phyloP scores from a whole-genome alignment of 2,113 vertebrate genomes.

The Anoplopoma fimbria region DNA sequence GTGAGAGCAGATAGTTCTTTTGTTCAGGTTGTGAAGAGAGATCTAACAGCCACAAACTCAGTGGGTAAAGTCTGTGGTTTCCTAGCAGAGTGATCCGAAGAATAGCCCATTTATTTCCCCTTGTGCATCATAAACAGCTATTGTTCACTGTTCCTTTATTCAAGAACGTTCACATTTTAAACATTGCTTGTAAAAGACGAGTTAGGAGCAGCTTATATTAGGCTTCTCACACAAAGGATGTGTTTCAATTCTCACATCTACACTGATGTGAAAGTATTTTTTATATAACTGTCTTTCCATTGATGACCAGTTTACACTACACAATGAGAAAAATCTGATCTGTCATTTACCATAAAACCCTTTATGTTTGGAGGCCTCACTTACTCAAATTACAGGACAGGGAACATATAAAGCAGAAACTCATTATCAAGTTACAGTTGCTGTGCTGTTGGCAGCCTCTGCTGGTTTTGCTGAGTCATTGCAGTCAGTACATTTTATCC shows the following conservation, averaged over 20 bases:
- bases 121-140: conserved; percentile 15
- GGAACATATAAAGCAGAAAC: not conserved
- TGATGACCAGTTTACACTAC: not conserved
- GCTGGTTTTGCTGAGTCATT: conserved; percentile 14
- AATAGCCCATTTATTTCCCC: conserved; percentile 41
- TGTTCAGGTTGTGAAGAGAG: not conserved
- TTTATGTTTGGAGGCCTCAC: not conserved
- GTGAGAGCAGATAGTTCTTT: not conserved
- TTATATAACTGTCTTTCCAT: not conserved
- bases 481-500: not conserved
- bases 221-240: not conserved
- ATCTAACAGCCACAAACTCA: not conserved
- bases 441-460: conserved; percentile 4
- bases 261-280: not conserved
- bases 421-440: not conserved
- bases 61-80: not conserved
- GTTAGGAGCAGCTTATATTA: not conserved
- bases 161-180: not conserved
- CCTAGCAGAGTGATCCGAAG: conserved; percentile 4
- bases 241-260: not conserved
- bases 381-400: not conserved
- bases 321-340: not conserved
- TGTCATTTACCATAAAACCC: not conserved
- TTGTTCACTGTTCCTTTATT: conserved; percentile 34
- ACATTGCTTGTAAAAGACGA: not conserved